Evolutionary conservation across 2,888 invertebrate species (phyloP), one percentile per base, ranked within the genome.

Genomic region (Oligia strigilis): DNA sequence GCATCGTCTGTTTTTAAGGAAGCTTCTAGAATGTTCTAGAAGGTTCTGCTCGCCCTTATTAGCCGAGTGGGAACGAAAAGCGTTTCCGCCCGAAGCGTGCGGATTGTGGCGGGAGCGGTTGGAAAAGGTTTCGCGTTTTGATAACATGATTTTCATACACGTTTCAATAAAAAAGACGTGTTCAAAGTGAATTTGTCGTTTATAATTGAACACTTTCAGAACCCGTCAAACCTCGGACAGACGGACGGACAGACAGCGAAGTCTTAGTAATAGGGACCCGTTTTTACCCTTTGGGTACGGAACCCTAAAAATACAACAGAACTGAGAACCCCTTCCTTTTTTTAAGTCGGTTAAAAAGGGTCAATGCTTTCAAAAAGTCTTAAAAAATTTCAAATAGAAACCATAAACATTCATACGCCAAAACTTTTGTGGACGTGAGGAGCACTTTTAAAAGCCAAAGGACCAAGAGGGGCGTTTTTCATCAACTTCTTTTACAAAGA

Each of bases 181-280:
- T 29, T 43, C 58, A 58, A 81, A 65, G 29, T 29, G 2, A 64
- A 72, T 66, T 65, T 55, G 17, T 5, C 46, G 40, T 58, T 17
- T 72, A 49, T 81, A 81, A 73, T 81, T 80, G 55, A 49, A 79
- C 46, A 81, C 14, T 23, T 49, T 72, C 17, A 46, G 17, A 29
- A 43, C 23, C 55, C 14, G 23, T 49, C 81, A 65, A 65, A 72
- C 19, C 29, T 73, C 29, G 29, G 81, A 74, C 40, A 29, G 29
- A 29, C 29, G 29, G 29, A 29, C 29, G 29, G 29, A 29, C 29
- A 29, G 29, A 29, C 29, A 29, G 29, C 29, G 29, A 29, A 29
- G 29, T 29, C 29, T 29, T 29, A 29, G 29, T 29, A 29, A 29
- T 29, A 29, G 29, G 29, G 29, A 29, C 29, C 29, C 29, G 29